These are phyloP conservation scores for Tortrix viridana DNA, from an alignment of 2,888 invertebrate species.

Conservation along the genomic window DNA sequence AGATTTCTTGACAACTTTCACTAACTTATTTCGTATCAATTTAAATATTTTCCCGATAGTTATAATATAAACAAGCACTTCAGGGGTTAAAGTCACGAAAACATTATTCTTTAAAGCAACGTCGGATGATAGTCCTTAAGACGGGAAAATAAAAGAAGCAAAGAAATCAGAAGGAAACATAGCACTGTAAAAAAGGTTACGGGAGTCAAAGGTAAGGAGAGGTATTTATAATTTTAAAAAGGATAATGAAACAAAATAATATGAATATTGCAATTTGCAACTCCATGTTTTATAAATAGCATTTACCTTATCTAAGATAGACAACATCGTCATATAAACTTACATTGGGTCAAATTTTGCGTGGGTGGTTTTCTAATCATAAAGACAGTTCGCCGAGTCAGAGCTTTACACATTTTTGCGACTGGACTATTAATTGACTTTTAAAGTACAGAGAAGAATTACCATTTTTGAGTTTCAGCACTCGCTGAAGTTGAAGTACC, in stretches of 20 bases:
- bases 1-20: too few relatives aligned
- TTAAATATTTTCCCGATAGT: too few relatives aligned
- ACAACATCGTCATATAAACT: too few relatives aligned
- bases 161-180: conserved; percentile 12
- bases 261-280: background rate
- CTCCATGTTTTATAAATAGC: too few relatives aligned
- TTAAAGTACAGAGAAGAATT: background rate
- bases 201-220: conserved; percentile 1
- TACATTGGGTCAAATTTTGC: too few relatives aligned
- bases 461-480: conserved; percentile 3
- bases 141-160: conserved; percentile 18
- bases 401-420: too few relatives aligned
- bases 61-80: background rate
- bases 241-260: background rate
- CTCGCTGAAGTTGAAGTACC: conserved; percentile 11
- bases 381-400: too few relatives aligned
- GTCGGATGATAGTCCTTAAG: conserved; percentile 16
- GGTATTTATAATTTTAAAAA: background rate
- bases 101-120: conserved; percentile 13
- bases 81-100: conserved; percentile 5
- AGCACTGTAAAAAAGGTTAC: conserved; percentile 9
- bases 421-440: background rate
- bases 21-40: too few relatives aligned
- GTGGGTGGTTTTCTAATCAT: too few relatives aligned
- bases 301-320: too few relatives aligned